Base-by-base conservation (phyloP, 2,888 invertebrate genomes). In the Altica lythri region DNA sequence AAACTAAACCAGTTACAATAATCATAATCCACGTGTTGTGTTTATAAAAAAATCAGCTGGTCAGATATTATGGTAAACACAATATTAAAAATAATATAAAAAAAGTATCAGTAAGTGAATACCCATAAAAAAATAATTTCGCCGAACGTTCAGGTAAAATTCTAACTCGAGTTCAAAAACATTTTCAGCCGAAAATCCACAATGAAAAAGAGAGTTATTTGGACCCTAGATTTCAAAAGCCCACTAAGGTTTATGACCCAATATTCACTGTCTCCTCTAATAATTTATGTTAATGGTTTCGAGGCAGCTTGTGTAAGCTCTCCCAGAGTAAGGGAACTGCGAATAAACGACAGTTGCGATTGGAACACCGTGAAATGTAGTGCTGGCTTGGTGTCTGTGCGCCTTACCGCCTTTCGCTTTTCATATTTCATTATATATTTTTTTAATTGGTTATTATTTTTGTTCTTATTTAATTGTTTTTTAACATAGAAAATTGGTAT, bases 231-330 rank as follows among this genome's bases (percentile, higher is more conserved):
- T 59, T 61, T 64, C 57, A 53, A 61, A n/a, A 62, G 62, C 63
- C 62, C 65, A 62, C 68, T 63, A 72, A 74, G 71, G 75, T 77
- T 77, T 77, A 77, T 75, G 76, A 75, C 77, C 75, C 74, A 77
- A 76, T 77, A 77, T 77, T 77, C 77, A 80, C 81, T 81, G 81
- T 82, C 81, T 79, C 80, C 79, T 76, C 79, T 78, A 79, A 81
- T 81, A 82, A 82, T 82, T 81, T 77, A 77, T 77, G 77, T 75
- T 77, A 77, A 77, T 77, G 76, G 76, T 70, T 70, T 68, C 67
- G 67, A 61, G 67, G 66, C 66, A 63, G 66, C 66, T 62, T 59
- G 68, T 55, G 45, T 52, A 35, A 44, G 67, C 67, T 65, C 62
- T 60, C n/a, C n/a, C 63, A 66, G 64, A 68, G 69, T 13, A 22